Evolutionary conservation across 2,797 vertebrate species (phyloP).

Genomic region (Jordanella pulchra): DNA sequence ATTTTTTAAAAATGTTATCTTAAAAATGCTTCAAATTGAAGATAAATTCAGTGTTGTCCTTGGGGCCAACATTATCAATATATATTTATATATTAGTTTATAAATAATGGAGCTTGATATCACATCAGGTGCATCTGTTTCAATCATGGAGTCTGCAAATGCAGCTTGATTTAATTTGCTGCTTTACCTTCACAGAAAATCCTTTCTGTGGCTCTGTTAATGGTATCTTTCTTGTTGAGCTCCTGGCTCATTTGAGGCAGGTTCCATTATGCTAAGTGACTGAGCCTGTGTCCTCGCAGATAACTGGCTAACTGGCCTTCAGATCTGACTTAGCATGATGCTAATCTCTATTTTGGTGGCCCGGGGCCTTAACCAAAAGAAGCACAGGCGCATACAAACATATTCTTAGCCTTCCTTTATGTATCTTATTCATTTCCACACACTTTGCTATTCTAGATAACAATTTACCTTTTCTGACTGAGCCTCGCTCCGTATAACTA

Average conservation of each 20-base stretch:
- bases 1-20: constrained; percentile 15
- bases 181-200: constrained; percentile 53
- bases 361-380: constrained; percentile 38
- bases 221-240: constrained; percentile 59
- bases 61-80: constrained; percentile 5
- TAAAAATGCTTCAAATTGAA: background rate
- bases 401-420: constrained; percentile 17
- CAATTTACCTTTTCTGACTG: constrained; percentile 2
- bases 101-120: constrained; percentile 31
- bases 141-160: constrained; percentile 42
- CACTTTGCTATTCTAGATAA: constrained; percentile 6
- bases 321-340: constrained; percentile 74
- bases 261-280: constrained; percentile 76
- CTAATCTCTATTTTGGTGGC: constrained; percentile 76
- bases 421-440: constrained; percentile 23
- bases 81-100: constrained; percentile 14
- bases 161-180: constrained; percentile 62
- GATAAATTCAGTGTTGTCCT: constrained; percentile 5
- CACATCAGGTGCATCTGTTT: constrained; percentile 41
- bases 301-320: constrained; percentile 72
- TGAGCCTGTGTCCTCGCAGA: constrained; percentile 66
- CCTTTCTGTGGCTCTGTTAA: constrained; percentile 54
- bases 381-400: constrained; percentile 16
- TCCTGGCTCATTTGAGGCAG: constrained; percentile 67
- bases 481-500: constrained; percentile 22